Evolutionary conservation across 2,113 vertebrate species (phyloP), one percentile per base, ranked within the genome.

Genomic region (Protobothrops mucrosquamatus): DNA sequence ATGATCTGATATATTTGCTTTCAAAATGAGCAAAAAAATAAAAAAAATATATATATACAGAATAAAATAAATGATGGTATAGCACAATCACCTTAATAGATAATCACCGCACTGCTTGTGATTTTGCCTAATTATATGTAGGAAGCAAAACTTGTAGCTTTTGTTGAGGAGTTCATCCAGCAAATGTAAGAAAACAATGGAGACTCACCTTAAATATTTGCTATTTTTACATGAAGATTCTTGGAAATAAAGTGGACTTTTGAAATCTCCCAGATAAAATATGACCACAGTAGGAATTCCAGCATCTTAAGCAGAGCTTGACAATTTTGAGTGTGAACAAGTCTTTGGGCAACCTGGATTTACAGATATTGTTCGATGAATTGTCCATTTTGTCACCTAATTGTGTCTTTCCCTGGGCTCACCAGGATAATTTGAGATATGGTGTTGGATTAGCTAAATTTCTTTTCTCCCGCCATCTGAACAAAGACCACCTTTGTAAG

Each of bases 1-100:
- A 2, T 74, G n/a, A 51, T 95, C 92, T 95, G 61, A 92, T 92
- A 94, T 56, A 85, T 94, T 88, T 87, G 4, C 59, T 94, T n/a
- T 95, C 34, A 92, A n/a, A 4, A 0, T 34, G 87, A 22, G 46
- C 39, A 91, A 92, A 94, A 90, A 74, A 93, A 56, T 69, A 10
- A 46, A 48, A 9, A 51, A 48, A 9, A 51, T 51, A 9, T 15
- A 55, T 55, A n/a, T 20, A 51, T n/a, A 39, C 24, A 55, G 26
- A 90, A 90, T 64, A 90, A 88, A 92, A 43, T 39, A 57, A 51
- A 89, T 85, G 12, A 43, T 22, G 29, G 12, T n/a, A 89, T 39
- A 54, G 9, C 23, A 89, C 2, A 20, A 85, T 20, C 3, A 51
- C n/a, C 26, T 54, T 26, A 54, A 52, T 20, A 48, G 24, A 48